Conservation (phyloP, 2,797 vertebrate genomes). For the Spheniscus humboldti region DNA sequence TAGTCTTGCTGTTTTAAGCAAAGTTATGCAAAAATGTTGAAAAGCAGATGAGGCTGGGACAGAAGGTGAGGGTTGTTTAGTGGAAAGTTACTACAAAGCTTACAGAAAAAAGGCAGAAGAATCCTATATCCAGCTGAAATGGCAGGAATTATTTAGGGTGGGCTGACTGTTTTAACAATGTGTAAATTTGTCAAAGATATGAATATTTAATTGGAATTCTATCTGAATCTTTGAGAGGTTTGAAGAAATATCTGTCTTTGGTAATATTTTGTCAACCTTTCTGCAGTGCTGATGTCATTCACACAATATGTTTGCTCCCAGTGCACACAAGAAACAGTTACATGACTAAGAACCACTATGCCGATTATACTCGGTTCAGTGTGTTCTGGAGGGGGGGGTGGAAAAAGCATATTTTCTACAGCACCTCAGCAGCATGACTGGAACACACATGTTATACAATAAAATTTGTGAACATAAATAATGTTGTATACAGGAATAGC, state of each 20-base stretch:
- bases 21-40: not conserved
- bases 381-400: not conserved
- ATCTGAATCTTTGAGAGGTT: not conserved
- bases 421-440: not conserved
- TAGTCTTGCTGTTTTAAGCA: not conserved
- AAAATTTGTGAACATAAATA: not conserved
- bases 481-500: not conserved
- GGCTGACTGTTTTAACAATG: not conserved
- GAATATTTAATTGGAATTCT: not conserved
- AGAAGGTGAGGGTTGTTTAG: not conserved
- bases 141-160: not conserved
- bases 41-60: not conserved
- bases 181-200: not conserved
- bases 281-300: not conserved
- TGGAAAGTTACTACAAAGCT: not conserved
- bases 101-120: not conserved
- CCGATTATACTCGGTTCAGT: not conserved
- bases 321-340: not conserved
- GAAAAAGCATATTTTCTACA: not conserved
- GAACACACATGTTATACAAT: not conserved
- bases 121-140: not conserved
- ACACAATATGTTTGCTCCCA: not conserved
- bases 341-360: not conserved
- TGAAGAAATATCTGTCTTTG: not conserved
- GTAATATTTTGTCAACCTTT: not conserved